Base-by-base conservation (phyloP, 2,113 vertebrate species). In the Aepyceros melampus region DNA sequence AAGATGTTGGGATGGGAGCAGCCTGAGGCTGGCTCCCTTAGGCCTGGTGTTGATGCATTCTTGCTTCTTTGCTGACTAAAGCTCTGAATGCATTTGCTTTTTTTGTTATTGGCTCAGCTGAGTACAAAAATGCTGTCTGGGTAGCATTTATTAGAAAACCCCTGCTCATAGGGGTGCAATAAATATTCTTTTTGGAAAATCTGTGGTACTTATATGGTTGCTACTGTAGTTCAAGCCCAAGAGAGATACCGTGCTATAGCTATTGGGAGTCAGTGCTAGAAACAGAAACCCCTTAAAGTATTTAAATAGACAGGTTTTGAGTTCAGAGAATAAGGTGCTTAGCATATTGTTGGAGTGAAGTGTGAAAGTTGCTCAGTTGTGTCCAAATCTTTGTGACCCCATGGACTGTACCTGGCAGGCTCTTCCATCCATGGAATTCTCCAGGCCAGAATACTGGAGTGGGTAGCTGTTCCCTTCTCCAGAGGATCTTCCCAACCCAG, bases 21-120 rank as follows among this genome's bases (percentile, higher is more conserved):
- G 56, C 79, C 55, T 83, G 13, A 23, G 31, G 25, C 56, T 90
- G 82, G 36, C 49, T 74, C 49, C n/a, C 21, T 9, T 25, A 74
- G 29, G 36, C 31, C 47, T 91, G 55, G 2, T 25, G 51, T 29
- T 47, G 71, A 27, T 53, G 10, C 53, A 47, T 67, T 94, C 64
- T 94, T 96, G 53, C 19, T 89, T 79, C 87, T 97, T 94, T 95
- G 83, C 60, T 85, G 43, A 76, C 31, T 45, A 36, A 93, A 74
- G 8, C 15, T 93, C 74, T 53, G 40, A 92, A 85, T 47, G 33
- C 43, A 71, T 89, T 94, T 55, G 55, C 29, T 92, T 86, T 93
- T 89, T 94, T 60, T 83, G 56, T 53, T 14, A 31, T n/a, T 53
- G 55, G 89, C 15, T 76, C 43, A 76, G 87, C 31, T 85, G 33